These are phyloP conservation scores for Sialia sialis DNA, from an alignment of 2,113 vertebrate genomes.

Conservation along the genomic window DNA sequence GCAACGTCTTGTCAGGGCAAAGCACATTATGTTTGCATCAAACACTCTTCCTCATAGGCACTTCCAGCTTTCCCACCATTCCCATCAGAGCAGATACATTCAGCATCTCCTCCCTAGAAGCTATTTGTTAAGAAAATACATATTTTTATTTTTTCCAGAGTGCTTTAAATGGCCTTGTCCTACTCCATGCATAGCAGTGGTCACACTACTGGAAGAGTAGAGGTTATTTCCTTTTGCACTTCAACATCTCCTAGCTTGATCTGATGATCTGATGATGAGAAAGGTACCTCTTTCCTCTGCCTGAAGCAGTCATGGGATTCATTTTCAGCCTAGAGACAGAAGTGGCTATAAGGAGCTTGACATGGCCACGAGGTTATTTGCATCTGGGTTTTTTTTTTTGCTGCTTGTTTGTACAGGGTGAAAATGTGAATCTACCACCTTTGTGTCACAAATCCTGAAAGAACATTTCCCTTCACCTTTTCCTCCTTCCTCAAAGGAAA, in stretches of 20 bases:
- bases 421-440: neutral
- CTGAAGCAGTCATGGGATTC: neutral
- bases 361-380: neutral
- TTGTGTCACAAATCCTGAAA: neutral
- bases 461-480: neutral
- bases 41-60: neutral
- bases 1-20: neutral
- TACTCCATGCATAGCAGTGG: neutral
- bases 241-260: neutral
- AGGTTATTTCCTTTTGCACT: neutral
- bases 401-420: neutral
- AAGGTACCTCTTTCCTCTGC: neutral
- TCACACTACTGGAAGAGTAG: neutral
- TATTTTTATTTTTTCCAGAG: neutral
- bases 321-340: neutral
- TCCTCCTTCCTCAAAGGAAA: neutral
- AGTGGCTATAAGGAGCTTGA: neutral
- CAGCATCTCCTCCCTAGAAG: neutral
- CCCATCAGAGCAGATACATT: neutral
- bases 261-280: neutral
- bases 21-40: neutral
- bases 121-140: neutral
- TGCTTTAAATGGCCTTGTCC: neutral
- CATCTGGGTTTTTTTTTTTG: neutral
- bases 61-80: neutral